phyloP scores from a whole-genome alignment of 1,140 invertebrate species.

The Polypedilum pembai region DNA sequence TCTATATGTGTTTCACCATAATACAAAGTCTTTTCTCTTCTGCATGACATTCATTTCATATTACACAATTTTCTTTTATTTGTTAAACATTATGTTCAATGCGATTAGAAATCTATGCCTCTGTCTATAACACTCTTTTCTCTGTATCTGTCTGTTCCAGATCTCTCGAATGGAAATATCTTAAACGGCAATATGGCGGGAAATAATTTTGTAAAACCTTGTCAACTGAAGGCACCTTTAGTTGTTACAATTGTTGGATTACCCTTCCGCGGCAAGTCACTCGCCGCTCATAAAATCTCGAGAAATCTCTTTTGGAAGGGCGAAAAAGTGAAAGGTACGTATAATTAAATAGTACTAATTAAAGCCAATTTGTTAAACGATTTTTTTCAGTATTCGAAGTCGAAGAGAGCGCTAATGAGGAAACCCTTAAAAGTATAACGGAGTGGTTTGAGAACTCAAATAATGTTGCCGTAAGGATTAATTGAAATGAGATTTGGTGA shows the following conservation, averaged over 20 bases:
- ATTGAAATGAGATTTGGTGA: slow-evolving; percentile 26
- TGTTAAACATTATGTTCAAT: too few species aligned
- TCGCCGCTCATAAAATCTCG: slow-evolving; percentile 79
- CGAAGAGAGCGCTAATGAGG: slow-evolving; percentile 66
- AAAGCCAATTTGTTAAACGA: slow-evolving; percentile 1
- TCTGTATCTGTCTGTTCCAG: background rate
- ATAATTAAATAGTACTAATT: slow-evolving; percentile 20
- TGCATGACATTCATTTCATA: too few species aligned
- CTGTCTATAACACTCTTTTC: background rate
- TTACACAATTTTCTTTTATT: too few species aligned
- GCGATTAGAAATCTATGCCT: background rate
- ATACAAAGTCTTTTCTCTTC: too few species aligned
- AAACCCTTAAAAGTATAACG: slow-evolving; percentile 76
- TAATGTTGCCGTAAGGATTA: slow-evolving; percentile 66
- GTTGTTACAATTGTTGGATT: slow-evolving; percentile 86
- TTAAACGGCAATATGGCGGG: background rate
- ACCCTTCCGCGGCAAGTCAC: slow-evolving; percentile 85
- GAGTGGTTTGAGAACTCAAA: slow-evolving; percentile 67
- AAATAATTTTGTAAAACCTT: slow-evolving; percentile 29
- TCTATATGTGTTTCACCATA: background rate
- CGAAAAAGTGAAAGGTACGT: slow-evolving; percentile 72
- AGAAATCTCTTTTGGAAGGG: slow-evolving; percentile 87
- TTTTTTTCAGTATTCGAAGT: slow-evolving; percentile 31
- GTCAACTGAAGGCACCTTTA: slow-evolving; percentile 49
- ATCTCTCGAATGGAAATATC: background rate